phyloP scores from a whole-genome alignment of 1,140 invertebrate genomes.

The Parapsyche elsis region DNA sequence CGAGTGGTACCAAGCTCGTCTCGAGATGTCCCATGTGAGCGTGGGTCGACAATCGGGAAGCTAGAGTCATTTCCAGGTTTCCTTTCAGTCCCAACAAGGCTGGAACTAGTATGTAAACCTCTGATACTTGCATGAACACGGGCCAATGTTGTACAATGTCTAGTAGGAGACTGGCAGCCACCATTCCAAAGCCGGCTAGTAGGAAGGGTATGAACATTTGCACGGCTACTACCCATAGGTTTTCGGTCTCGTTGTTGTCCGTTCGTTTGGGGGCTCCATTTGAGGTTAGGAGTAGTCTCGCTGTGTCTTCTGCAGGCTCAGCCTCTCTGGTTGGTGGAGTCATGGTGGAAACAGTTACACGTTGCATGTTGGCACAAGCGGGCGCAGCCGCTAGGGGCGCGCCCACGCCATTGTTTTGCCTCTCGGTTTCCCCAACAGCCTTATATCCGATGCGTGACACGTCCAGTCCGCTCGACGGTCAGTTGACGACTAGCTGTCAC shows the following conservation, averaged over 20 bases:
- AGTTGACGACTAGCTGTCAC: neutral
- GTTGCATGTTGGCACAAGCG: neutral
- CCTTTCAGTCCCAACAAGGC: slow-evolving; percentile 96
- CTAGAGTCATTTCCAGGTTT: slow-evolving; percentile 97
- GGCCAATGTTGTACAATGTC: slow-evolving; percentile 90
- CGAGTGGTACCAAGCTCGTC: slow-evolving; percentile 77
- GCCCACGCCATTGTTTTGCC: neutral
- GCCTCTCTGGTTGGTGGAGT: slow-evolving; percentile 57
- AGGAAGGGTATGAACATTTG: slow-evolving; percentile 92
- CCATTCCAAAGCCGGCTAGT: slow-evolving; percentile 92
- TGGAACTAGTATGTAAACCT: slow-evolving; percentile 94
- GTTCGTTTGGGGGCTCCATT: slow-evolving; percentile 55
- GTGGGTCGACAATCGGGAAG: slow-evolving; percentile 91
- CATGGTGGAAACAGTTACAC: neutral
- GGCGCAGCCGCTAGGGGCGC: neutral
- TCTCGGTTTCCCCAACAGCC: neutral
- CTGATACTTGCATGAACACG: slow-evolving; percentile 86
- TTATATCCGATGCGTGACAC: neutral
- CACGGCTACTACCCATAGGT: slow-evolving; percentile 74
- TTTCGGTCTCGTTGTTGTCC: slow-evolving; percentile 60
- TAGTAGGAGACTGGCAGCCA: slow-evolving; percentile 86
- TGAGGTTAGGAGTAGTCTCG: neutral
- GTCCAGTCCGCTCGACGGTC: neutral
- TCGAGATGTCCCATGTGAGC: slow-evolving; percentile 87
- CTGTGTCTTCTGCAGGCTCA: slow-evolving; percentile 57